A percentile compares a stretch with the other conserved stretches of the same genome.
Conservation (phyloP, 1,140 invertebrate genomes). For the Caenorhabditis brenneri region DNA sequence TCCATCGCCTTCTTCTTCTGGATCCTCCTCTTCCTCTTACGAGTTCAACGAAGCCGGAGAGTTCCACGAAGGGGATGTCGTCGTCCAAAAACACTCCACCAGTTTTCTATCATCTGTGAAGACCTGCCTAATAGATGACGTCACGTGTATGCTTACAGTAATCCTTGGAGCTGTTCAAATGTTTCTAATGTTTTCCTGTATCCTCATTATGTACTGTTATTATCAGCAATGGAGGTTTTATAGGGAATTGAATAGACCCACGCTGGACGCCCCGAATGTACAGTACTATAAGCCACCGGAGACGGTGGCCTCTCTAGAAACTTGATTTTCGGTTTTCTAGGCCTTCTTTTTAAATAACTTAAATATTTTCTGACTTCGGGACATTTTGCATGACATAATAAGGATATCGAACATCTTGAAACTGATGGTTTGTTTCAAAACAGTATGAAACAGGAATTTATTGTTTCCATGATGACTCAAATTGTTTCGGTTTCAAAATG, state of each 20-base stretch:
- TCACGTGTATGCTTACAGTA: conserved; percentile 27
- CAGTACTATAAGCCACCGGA: conserved; percentile 3
- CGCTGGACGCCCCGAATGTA: conserved; percentile 15
- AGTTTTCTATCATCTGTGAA: not conserved
- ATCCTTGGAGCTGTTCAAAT: conserved; percentile 24
- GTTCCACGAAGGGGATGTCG: conserved; percentile 8
- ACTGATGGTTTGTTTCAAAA: too few species aligned
- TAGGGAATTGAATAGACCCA: not conserved
- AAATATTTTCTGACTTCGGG: not conserved
- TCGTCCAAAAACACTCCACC: not conserved
- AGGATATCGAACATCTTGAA: too few species aligned
- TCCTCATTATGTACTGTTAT: conserved; percentile 23
- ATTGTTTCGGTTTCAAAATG: not conserved
- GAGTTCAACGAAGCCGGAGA: not conserved
- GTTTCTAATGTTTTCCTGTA: conserved; percentile 23
- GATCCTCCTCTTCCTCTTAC: too few species aligned
- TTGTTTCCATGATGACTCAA: too few species aligned
- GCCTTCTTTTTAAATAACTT: too few species aligned
- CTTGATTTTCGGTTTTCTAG: not conserved
- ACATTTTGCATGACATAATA: not conserved
- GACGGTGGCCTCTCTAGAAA: not conserved
- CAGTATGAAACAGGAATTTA: too few species aligned
- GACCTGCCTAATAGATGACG: not conserved
- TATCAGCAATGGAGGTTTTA: conserved; percentile 25
- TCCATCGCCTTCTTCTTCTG: not conserved